Evolutionary conservation across 2,888 invertebrate species (phyloP).

Genomic region (Andrena flavipes): DNA sequence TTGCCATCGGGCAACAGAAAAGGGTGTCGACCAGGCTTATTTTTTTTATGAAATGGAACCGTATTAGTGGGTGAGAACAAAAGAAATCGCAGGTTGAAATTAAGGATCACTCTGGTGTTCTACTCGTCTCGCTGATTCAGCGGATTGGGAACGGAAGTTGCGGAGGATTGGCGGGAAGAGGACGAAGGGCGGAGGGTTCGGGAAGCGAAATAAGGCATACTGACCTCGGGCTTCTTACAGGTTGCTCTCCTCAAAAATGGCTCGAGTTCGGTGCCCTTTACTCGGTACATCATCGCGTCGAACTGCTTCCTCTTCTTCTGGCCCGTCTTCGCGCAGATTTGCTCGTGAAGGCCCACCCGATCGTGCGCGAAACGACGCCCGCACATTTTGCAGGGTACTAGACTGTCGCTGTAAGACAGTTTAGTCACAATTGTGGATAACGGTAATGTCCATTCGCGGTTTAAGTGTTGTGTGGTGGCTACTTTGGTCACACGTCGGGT

Average conservation of each 20-base stretch:
- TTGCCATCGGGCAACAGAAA: no score
- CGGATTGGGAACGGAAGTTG: background rate
- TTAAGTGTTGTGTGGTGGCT: no score
- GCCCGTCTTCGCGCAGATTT: conserved; percentile 92
- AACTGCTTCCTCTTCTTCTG: conserved; percentile 95
- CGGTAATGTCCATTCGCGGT: no score
- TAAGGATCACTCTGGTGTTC: background rate
- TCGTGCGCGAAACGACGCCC: conserved; percentile 93
- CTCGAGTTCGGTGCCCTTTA: conserved; percentile 95
- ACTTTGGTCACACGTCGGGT: no score
- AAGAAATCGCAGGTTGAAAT: no score
- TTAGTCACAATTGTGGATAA: background rate
- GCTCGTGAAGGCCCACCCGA: conserved; percentile 92
- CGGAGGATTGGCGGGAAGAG: background rate
- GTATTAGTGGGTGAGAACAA: no score
- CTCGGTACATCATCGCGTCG: conserved; percentile 96
- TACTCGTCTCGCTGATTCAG: background rate
- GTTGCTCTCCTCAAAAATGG: conserved; percentile 87
- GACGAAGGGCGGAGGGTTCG: background rate
- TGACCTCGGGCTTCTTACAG: conserved; percentile 74
- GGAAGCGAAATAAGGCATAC: conserved; percentile 15
- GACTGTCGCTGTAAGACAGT: conserved; percentile 77
- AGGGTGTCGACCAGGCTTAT: no score
- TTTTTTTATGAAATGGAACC: no score
- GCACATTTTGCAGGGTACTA: conserved; percentile 90